These are phyloP conservation scores for Chouioia cunea DNA, from an alignment of 2,888 invertebrate species.

Conservation along the genomic window DNA sequence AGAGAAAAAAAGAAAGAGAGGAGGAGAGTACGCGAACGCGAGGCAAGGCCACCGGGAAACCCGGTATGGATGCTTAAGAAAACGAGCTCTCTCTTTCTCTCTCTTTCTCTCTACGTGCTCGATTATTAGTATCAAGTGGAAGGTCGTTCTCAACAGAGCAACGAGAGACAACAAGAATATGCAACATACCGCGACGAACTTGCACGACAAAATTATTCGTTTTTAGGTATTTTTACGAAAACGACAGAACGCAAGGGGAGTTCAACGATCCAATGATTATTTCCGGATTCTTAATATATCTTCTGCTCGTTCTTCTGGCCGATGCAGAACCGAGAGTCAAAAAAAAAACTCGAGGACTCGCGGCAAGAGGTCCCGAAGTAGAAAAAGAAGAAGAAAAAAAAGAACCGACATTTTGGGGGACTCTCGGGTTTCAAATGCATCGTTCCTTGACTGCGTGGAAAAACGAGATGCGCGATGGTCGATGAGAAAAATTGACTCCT, in stretches of 20 bases:
- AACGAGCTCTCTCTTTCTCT: background rate
- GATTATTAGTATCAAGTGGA: conserved; percentile 33
- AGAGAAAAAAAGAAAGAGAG: too few species aligned
- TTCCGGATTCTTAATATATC: conserved; percentile 5
- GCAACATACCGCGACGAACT: too few species aligned
- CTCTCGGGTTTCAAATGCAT: too few species aligned
- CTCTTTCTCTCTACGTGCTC: background rate
- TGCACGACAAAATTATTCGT: too few species aligned
- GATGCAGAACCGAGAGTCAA: background rate
- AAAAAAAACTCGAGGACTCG: background rate
- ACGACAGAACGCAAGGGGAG: background rate
- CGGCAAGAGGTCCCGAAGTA: conserved; percentile 1
- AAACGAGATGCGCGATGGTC: too few species aligned
- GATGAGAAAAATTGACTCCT: too few species aligned
- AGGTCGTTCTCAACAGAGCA: background rate
- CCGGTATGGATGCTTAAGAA: conserved; percentile 28
- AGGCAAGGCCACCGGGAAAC: conserved; percentile 22
- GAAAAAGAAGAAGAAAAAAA: background rate
- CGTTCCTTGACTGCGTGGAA: too few species aligned
- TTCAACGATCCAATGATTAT: conserved; percentile 8
- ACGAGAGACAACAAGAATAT: too few species aligned
- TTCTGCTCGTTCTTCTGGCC: too few species aligned
- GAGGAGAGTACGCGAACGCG: background rate
- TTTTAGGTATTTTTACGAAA: background rate
- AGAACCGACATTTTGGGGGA: too few species aligned